Conservation (phyloP, 2,797 vertebrate genomes). For the Acropternis orthonyx region DNA sequence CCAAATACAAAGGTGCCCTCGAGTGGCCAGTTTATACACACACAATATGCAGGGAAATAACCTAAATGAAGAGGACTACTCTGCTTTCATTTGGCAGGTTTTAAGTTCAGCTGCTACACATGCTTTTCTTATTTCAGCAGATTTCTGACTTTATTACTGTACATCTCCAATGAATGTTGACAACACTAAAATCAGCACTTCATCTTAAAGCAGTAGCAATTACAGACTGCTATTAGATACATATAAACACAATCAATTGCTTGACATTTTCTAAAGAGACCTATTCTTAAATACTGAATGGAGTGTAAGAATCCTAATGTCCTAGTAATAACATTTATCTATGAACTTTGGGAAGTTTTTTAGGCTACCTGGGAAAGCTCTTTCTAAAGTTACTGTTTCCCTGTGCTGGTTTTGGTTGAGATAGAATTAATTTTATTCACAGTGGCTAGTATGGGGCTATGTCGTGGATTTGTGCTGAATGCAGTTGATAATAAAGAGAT, state of each 20-base stretch:
- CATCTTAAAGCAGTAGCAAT: background rate
- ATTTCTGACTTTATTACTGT: background rate
- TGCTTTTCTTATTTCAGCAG: background rate
- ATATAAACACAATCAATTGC: background rate
- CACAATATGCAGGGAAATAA: background rate
- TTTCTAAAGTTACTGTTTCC: background rate
- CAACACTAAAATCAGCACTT: background rate
- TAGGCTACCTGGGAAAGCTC: background rate
- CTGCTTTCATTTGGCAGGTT: background rate
- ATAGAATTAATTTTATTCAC: background rate
- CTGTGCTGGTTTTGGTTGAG: background rate
- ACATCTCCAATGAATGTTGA: background rate
- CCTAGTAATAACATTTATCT: background rate
- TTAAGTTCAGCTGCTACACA: background rate
- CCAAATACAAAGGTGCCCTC: conserved; percentile 47
- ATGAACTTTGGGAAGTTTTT: background rate
- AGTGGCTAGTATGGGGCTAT: background rate
- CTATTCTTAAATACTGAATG: background rate
- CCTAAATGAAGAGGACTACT: background rate
- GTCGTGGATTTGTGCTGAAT: background rate
- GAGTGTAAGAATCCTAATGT: background rate
- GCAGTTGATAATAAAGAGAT: background rate
- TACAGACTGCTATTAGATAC: background rate
- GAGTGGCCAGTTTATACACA: conserved; percentile 11
- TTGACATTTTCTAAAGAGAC: background rate